These are phyloP conservation scores for Dyspetes luteomarginatus DNA, from an alignment of 2,888 invertebrate genomes.

Conservation along the genomic window DNA sequence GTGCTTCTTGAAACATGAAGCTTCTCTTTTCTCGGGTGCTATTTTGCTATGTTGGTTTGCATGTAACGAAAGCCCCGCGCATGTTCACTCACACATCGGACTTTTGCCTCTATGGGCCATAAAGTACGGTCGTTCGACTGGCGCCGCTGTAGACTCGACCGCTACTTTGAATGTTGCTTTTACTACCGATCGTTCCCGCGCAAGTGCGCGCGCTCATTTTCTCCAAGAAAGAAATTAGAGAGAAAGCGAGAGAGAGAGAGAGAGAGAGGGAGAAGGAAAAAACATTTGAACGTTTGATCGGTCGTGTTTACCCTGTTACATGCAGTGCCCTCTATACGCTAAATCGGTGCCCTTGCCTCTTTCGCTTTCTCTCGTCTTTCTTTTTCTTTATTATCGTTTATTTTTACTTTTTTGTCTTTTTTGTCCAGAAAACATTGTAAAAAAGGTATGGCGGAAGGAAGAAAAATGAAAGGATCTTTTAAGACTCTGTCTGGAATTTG, in stretches of 20 bases:
- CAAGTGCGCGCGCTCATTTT: conserved; percentile 54
- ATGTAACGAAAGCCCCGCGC: conserved; percentile 7
- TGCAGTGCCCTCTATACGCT: conserved; percentile 37
- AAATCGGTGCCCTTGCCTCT: conserved; percentile 26
- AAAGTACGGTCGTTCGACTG: conserved; percentile 77
- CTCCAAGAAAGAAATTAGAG: conserved; percentile 1
- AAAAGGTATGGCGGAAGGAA: conserved; percentile 29
- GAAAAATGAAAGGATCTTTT: not conserved
- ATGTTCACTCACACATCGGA: conserved; percentile 19
- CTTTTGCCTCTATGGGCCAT: conserved; percentile 68
- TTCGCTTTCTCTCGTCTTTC: not conserved
- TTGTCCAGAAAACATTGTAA: conserved; percentile 23
- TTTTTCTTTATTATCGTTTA: not conserved
- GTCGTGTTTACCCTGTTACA: conserved; percentile 14
- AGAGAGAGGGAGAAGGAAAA: conserved; percentile 1
- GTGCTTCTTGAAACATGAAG: conserved; percentile 32
- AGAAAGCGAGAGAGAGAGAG: conserved; percentile 8
- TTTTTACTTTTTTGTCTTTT: not conserved
- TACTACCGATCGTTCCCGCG: conserved; percentile 71
- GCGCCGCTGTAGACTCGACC: conserved; percentile 72
- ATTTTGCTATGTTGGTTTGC: conserved; percentile 16
- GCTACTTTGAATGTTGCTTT: conserved; percentile 78
- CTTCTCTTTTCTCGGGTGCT: conserved; percentile 23
- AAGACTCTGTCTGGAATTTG: conserved; percentile 15
- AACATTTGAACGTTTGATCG: conserved; percentile 47